Percentiles rank a stretch among this genome's conserved stretches.
These are phyloP conservation scores for Theristus sp. DNA, from an alignment of 2,888 invertebrate species.

Conservation along the genomic window DNA sequence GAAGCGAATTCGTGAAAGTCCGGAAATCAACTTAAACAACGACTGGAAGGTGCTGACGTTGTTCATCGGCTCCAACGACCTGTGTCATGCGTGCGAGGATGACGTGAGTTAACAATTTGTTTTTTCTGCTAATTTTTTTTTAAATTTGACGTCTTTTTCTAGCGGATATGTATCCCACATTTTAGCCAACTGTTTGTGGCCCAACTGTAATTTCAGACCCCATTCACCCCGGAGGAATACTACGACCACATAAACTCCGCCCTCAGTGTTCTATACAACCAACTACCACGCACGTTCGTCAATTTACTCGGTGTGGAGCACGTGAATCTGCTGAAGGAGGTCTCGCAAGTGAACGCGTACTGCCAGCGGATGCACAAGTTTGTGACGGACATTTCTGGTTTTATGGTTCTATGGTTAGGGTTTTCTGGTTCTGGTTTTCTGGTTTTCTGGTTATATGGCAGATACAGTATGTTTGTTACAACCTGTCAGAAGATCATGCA, in stretches of 20 bases:
- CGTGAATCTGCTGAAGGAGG: slow-evolving; percentile 10
- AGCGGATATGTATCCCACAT: too few species aligned
- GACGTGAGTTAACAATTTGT: not conserved
- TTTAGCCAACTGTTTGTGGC: too few species aligned
- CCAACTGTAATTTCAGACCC: too few species aligned
- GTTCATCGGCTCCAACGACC: slow-evolving; percentile 20
- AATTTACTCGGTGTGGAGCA: slow-evolving; percentile 14
- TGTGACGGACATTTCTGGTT: not conserved
- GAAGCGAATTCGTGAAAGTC: not conserved
- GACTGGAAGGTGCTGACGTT: slow-evolving; percentile 21
- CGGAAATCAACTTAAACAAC: slow-evolving; percentile 10
- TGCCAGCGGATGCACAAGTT: slow-evolving; percentile 12
- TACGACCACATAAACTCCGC: not conserved
- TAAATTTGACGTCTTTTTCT: too few species aligned
- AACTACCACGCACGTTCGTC: slow-evolving; percentile 11
- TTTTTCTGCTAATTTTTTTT: too few species aligned
- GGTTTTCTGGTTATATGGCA: too few species aligned
- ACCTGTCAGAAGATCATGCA: too few species aligned
- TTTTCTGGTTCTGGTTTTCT: too few species aligned
- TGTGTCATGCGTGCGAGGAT: slow-evolving; percentile 17
- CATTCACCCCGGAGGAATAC: not conserved
- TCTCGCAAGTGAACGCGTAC: slow-evolving; percentile 10
- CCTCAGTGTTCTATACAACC: slow-evolving; percentile 5
- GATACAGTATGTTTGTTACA: too few species aligned
- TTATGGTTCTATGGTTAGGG: too few species aligned